Conservation (phyloP, 2,888 invertebrate genomes). For the Linnaemya tessellans region DNA sequence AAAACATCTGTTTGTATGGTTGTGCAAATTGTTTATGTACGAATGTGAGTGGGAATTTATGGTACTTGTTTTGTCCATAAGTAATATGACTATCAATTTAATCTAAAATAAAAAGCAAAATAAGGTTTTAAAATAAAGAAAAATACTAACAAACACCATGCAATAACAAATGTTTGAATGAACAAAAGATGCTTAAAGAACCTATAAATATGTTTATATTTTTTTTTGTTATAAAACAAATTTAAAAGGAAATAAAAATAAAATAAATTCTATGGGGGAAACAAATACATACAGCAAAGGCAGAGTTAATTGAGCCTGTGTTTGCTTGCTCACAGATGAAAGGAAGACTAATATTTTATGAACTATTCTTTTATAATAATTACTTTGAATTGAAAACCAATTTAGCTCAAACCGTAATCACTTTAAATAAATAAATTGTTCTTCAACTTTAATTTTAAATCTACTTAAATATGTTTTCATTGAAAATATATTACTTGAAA, state of each 20-base stretch:
- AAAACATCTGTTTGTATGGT: background rate
- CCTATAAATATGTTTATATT: constrained; percentile 10
- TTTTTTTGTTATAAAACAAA: constrained; percentile 2
- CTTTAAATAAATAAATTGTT: no score
- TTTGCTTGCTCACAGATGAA: background rate
- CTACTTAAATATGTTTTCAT: background rate
- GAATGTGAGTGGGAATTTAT: background rate
- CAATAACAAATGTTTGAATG: background rate
- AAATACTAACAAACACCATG: constrained; percentile 4
- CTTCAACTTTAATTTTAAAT: no score
- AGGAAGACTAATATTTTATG: no score
- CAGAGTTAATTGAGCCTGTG: background rate
- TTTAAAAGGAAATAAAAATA: background rate
- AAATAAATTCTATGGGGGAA: background rate
- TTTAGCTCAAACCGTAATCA: no score
- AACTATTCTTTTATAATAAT: no score
- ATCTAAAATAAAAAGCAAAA: constrained; percentile 23
- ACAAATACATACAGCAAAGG: background rate
- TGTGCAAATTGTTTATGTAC: background rate
- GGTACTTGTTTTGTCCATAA: constrained; percentile 14
- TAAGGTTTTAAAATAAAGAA: background rate
- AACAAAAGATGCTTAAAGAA: constrained; percentile 1
- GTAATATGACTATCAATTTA: constrained; percentile 47
- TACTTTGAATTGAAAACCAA: no score
- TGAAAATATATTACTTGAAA: background rate